Base-by-base conservation (phyloP, 1,140 invertebrate species). In the Atta colombica region DNA sequence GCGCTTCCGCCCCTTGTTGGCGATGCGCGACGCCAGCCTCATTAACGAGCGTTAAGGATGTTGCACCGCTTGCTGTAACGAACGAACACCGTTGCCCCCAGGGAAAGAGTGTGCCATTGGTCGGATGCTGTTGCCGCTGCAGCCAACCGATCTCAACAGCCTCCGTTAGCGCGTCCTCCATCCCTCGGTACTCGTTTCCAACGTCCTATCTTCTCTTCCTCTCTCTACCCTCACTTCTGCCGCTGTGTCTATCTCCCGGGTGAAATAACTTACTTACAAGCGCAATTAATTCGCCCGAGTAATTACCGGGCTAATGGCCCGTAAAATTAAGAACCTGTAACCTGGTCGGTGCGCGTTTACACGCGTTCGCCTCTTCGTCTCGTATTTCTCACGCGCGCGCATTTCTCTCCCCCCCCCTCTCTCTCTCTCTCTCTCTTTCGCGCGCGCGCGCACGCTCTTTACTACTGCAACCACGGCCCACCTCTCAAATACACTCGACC, bases 311-410 rank as follows among this genome's bases (percentile, higher is more conserved):
- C 92, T 94, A 94, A 94, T 94, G 91, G 92, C 87, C 88, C 91
- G 90, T 94, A 91, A 94, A 93, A 94, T 94, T 93, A 93, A 94
- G 91, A 93, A 93, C 88, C 90, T 87, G 91, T 92, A 87, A 92
- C 90, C 85, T 85, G 88, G 60, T 71, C 85, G 77, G 77, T 78
- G 88, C 84, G 85, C 84, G 88, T 91, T 90, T 87, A 91, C 90
- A 65, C 87, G 87, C 85, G 80, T 85, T 87, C 78, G 78, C 60
- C 85, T 87, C 88, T 86, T 86, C 51, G 81, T 69, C 78, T 81
- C 61, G 28, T 31, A 31, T 31, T 82, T 74, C 53, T 75, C 80
- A 35, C 80, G 35, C 66, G 78, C 72, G 39, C 45, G 8, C 61
- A 7, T 16, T 21, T 12, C 7, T 18, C 35, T 45, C 31, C 3